These are phyloP conservation scores for Syngnathus scovelli DNA, from an alignment of 2,113 vertebrate genomes.

Conservation along the genomic window DNA sequence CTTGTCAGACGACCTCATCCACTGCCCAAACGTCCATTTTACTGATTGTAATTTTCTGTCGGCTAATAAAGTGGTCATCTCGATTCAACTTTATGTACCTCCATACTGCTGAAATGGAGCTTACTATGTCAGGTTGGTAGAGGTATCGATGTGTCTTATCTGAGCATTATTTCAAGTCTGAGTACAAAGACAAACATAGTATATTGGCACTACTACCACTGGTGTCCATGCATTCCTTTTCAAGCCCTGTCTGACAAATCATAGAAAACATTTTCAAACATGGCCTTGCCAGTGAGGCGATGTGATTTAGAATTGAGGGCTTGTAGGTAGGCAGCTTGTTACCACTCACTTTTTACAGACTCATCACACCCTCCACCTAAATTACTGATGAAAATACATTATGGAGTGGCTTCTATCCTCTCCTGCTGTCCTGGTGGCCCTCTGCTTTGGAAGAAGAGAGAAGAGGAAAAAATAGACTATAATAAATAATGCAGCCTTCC, in stretches of 20 bases:
- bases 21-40: no score
- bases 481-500: conserved; percentile 61
- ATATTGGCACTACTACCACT: neutral
- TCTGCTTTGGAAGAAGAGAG: conserved; percentile 28
- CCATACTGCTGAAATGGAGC: neutral
- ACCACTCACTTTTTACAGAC: conserved; percentile 26
- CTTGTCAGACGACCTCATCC: no score
- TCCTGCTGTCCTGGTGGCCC: conserved; percentile 29
- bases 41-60: no score
- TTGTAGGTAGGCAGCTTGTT: conserved; percentile 11
- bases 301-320: conserved; percentile 29
- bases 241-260: neutral
- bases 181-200: neutral
- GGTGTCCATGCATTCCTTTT: neutral
- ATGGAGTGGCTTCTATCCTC: conserved; percentile 39
- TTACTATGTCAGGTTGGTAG: neutral
- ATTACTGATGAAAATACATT: conserved; percentile 57
- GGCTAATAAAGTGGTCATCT: no score
- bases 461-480: conserved; percentile 34
- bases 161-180: neutral
- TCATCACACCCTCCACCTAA: conserved; percentile 34
- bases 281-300: conserved; percentile 3
- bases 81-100: neutral
- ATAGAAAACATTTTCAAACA: neutral
- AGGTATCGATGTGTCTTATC: neutral